Base-by-base conservation (phyloP, 2,113 vertebrate genomes). In the Alces alces region DNA sequence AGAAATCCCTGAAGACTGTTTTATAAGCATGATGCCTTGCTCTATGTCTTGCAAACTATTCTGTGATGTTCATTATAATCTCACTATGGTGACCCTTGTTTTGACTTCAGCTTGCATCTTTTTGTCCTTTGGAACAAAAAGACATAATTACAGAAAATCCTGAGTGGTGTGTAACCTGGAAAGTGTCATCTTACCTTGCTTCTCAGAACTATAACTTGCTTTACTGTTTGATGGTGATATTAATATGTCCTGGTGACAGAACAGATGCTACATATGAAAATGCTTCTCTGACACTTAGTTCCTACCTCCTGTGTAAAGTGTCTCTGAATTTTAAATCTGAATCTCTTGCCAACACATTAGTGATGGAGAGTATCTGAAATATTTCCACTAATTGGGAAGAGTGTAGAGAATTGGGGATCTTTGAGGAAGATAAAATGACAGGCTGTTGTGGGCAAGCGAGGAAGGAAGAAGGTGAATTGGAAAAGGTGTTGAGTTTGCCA, bases 81-180 rank as follows among this genome's bases (percentile, higher is more conserved):
- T 89, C 28, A 30, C 17, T 66, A 1, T 61, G 16, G 28, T 0
- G 2, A 16, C 21, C 12, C 16, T 84, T 8, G 5, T 30, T 87
- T 89, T 73, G 23, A 84, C 47, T 83, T 89, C 23, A 83, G 5
- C 19, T 54, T 82, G 9, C 54, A 3, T 3, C 36, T 14, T 47
- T 92, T 58, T 86, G n/a, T 86, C 84, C 5, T 93, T 92, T 58
- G 47, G 15, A 88, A 82, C 8, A 64, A 58, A 94, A 21, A 61
- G 8, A 50, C 14, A 66, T 76, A 64, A 86, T 83, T 66, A 14
- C 6, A 76, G 55, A 27, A 92, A 54, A 36, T 23, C 4, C 28
- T 96, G 36, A 70, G 16, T 47, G 4, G 19, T 45, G 4, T 54
- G 12, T 54, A 54, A 28, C 57, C 45, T 30, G 54, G 15, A 60